These are phyloP conservation scores for Pristis pectinata DNA, from an alignment of 2,797 vertebrate genomes.

Conservation along the genomic window DNA sequence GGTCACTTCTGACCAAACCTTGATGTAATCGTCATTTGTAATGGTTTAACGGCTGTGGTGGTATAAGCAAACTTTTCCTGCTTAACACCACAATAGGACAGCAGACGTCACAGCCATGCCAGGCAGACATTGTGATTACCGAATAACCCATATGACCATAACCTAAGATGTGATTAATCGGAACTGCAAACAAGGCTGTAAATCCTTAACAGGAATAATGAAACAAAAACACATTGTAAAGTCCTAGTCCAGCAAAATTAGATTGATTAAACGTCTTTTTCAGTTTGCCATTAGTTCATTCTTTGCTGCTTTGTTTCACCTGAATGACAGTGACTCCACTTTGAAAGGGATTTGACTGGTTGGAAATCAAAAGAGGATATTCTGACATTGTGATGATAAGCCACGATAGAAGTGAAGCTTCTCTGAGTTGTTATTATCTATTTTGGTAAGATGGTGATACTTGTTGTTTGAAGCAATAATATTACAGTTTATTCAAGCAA, in stretches of 20 bases:
- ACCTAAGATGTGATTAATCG: too few species aligned
- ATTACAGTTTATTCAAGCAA: background rate
- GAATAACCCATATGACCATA: too few species aligned
- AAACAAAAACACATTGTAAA: too few species aligned
- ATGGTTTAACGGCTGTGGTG: too few species aligned
- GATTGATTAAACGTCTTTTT: background rate
- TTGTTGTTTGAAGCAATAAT: background rate
- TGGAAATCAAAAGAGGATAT: background rate
- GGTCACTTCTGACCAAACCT: too few species aligned
- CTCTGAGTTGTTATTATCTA: background rate
- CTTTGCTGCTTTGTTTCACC: background rate
- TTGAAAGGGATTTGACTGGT: background rate
- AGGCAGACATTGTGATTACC: too few species aligned
- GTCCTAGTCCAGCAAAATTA: background rate
- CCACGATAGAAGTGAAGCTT: background rate
- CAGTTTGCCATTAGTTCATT: background rate
- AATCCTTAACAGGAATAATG: too few species aligned
- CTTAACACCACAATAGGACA: too few species aligned
- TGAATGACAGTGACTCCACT: background rate
- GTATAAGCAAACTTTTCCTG: too few species aligned
- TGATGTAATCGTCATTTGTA: too few species aligned
- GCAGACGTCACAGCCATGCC: too few species aligned
- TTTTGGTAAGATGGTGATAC: background rate
- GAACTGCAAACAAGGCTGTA: too few species aligned
- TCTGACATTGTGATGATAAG: background rate